Conservation (phyloP, 2,888 invertebrate species). For the Cyclophora punctaria region DNA sequence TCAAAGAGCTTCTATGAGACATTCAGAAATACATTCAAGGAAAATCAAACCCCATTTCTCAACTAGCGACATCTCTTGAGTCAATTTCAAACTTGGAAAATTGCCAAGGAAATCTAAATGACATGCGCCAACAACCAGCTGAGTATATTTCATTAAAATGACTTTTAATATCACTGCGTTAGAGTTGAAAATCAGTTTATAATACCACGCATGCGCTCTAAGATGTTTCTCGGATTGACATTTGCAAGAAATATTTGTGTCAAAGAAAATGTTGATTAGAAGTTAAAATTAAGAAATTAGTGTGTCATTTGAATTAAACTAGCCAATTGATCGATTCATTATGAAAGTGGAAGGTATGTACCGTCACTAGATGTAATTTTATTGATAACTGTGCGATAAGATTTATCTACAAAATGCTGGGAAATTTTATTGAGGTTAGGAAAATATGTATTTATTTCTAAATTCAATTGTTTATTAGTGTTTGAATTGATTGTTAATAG, state of each 20-base stretch:
- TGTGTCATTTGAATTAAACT: constrained; percentile 24
- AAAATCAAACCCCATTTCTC: constrained; percentile 2
- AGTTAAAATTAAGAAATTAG: background rate
- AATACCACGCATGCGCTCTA: constrained; percentile 59
- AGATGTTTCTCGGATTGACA: constrained; percentile 40
- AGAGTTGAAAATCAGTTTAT: constrained; percentile 19
- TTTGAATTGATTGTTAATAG: too few species aligned
- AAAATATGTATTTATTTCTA: too few species aligned
- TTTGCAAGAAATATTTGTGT: constrained; percentile 15
- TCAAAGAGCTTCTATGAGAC: too few species aligned
- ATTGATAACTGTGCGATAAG: background rate
- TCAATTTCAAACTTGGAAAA: constrained; percentile 6
- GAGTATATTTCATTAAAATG: constrained; percentile 3
- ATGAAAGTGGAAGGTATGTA: constrained; percentile 51
- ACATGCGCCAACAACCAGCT: constrained; percentile 40
- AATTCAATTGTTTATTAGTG: too few species aligned
- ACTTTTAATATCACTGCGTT: accelerated
- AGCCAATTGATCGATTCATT: constrained; percentile 26
- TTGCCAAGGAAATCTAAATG: constrained; percentile 14
- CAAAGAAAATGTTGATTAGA: background rate
- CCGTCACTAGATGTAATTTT: background rate
- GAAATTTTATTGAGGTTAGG: too few species aligned
- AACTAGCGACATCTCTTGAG: constrained; percentile 35
- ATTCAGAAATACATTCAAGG: too few species aligned
- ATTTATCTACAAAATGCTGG: too few species aligned